These are phyloP conservation scores for Heliconius eleuchia DNA, from an alignment of 1,140 invertebrate species.

Conservation along the genomic window DNA sequence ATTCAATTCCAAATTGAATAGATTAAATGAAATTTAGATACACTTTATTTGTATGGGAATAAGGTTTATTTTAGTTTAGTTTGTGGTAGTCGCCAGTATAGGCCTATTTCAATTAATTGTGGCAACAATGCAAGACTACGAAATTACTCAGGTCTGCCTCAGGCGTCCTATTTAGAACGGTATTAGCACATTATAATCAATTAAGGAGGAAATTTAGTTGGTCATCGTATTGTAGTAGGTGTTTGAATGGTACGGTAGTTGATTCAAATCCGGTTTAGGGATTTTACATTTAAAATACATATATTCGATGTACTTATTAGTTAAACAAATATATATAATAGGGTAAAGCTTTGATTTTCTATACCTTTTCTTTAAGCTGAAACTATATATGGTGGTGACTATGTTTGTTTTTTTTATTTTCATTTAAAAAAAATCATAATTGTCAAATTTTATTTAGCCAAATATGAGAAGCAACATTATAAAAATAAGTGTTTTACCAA, in stretches of 20 bases:
- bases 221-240: background rate
- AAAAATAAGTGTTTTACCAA: no score
- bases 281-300: background rate
- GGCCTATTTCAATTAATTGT: constrained; percentile 26
- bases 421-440: no score
- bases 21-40: background rate
- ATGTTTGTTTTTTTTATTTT: no score
- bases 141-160: constrained; percentile 26
- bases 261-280: background rate
- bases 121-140: constrained; percentile 27
- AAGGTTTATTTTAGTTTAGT: background rate
- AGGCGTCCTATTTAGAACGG: constrained; percentile 21
- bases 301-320: background rate
- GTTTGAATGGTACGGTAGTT: background rate
- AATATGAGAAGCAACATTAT: no score
- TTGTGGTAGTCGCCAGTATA: constrained; percentile 1
- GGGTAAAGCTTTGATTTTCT: no score
- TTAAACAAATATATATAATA: no score
- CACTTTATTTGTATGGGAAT: background rate
- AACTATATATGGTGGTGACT: no score
- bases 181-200: constrained; percentile 12
- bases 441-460: no score
- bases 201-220: background rate
- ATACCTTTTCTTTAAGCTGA: no score
- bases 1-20: background rate